Conservation (phyloP, 2,113 vertebrate species). For the Phylloscopus trochiloides region DNA sequence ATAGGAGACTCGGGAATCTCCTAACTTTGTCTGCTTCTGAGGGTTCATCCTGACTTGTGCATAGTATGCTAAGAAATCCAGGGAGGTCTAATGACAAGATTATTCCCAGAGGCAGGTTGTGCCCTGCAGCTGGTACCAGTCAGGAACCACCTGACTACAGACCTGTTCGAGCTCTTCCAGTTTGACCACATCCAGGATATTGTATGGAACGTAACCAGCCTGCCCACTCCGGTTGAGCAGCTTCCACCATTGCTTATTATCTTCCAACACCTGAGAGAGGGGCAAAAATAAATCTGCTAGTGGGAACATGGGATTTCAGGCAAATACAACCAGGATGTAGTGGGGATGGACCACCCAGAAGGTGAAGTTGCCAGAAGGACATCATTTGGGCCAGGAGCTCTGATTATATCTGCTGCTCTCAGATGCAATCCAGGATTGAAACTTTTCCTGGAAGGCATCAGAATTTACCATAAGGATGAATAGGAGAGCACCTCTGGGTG, state of each 20-base stretch:
- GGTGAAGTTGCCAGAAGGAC: not conserved
- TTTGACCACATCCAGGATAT: slow-evolving; percentile 84
- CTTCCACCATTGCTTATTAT: slow-evolving; percentile 95
- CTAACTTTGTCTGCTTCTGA: not conserved
- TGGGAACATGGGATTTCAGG: not conserved
- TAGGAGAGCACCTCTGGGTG: not conserved
- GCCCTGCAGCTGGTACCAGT: not conserved
- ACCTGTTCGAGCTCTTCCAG: slow-evolving; percentile 73
- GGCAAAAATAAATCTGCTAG: not conserved
- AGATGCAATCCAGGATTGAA: not conserved
- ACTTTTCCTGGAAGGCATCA: not conserved
- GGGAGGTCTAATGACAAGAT: not conserved
- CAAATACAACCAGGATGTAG: rapidly evolving
- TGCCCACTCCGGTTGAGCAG: slow-evolving; percentile 88
- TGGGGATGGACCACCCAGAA: not conserved
- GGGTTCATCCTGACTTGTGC: not conserved
- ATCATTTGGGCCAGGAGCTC: not conserved
- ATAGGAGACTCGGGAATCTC: not conserved
- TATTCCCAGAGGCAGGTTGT: not conserved
- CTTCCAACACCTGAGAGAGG: slow-evolving; percentile 85
- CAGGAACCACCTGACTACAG: not conserved
- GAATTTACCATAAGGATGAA: not conserved
- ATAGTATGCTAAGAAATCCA: not conserved
- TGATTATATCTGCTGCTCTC: not conserved
- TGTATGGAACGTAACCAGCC: slow-evolving; percentile 88